These are phyloP conservation scores for Micronisus gabar DNA, from an alignment of 2,113 vertebrate species.

Conservation along the genomic window DNA sequence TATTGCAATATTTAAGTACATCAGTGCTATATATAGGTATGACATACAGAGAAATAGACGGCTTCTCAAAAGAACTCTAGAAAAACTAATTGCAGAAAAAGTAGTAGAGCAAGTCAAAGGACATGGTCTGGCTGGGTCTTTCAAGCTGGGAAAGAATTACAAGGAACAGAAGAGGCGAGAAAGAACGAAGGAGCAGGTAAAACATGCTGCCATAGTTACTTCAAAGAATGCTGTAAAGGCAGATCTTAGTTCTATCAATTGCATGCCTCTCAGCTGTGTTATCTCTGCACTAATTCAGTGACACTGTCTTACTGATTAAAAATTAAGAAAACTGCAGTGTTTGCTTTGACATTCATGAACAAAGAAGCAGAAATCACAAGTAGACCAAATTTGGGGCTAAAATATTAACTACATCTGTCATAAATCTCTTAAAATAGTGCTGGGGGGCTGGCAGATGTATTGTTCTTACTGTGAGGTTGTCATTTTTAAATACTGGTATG, in stretches of 20 bases:
- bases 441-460: not conserved
- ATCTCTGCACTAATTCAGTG: not conserved
- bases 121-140: conserved; percentile 91
- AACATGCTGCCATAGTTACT: not conserved
- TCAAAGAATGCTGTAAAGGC: not conserved
- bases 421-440: not conserved
- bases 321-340: not conserved
- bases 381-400: not conserved
- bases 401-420: not conserved
- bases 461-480: not conserved
- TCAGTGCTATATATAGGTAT: conserved; percentile 84
- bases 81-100: conserved; percentile 86
- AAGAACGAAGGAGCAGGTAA: conserved; percentile 81
- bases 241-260: not conserved
- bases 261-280: not conserved
- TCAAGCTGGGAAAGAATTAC: conserved; percentile 93
- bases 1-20: conserved; percentile 90
- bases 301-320: not conserved
- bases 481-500: not conserved
- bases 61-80: conserved; percentile 87
- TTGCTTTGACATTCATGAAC: not conserved
- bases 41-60: conserved; percentile 87
- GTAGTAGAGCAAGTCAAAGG: conserved; percentile 92
- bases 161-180: conserved; percentile 82
- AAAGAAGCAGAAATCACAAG: not conserved